Conservation (phyloP, 2,113 vertebrate genomes). For the Spermophilus dauricus region DNA sequence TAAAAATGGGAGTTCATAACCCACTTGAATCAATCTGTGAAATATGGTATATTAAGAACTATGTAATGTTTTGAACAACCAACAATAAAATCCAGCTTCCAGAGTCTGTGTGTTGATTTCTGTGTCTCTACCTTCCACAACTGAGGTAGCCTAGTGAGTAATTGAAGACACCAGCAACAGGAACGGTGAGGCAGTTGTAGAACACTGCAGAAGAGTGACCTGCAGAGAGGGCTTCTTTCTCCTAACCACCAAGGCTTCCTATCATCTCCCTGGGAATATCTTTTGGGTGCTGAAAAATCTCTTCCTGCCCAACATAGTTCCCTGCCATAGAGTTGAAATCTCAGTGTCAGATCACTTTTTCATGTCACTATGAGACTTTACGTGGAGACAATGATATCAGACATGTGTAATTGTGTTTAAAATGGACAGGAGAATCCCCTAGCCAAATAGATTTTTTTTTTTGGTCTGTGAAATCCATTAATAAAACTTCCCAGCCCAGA, state of each 20-base stretch:
- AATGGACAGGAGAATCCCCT: background rate
- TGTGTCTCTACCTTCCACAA: too few relatives aligned
- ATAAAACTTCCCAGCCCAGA: background rate
- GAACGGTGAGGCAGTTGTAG: background rate
- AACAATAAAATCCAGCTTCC: too few relatives aligned
- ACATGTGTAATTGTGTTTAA: background rate
- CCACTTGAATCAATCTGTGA: too few relatives aligned
- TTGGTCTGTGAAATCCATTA: background rate
- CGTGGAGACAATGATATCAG: background rate
- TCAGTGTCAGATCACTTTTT: background rate
- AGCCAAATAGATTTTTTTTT: background rate
- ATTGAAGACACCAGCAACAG: too few relatives aligned
- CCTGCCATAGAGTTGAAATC: background rate
- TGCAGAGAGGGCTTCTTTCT: background rate
- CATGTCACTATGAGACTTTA: background rate
- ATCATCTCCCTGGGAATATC: background rate
- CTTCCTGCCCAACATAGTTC: background rate
- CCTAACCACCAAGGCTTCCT: background rate
- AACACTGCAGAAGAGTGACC: background rate
- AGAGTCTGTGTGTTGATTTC: too few relatives aligned
- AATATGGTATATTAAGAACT: too few relatives aligned
- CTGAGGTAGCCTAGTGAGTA: too few relatives aligned
- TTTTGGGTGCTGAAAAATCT: background rate
- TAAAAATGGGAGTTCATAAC: too few relatives aligned
- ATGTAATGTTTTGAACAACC: too few relatives aligned